These are phyloP conservation scores for Drosophila neoperkinsi DNA, from an alignment of 2,888 invertebrate genomes.

Conservation along the genomic window DNA sequence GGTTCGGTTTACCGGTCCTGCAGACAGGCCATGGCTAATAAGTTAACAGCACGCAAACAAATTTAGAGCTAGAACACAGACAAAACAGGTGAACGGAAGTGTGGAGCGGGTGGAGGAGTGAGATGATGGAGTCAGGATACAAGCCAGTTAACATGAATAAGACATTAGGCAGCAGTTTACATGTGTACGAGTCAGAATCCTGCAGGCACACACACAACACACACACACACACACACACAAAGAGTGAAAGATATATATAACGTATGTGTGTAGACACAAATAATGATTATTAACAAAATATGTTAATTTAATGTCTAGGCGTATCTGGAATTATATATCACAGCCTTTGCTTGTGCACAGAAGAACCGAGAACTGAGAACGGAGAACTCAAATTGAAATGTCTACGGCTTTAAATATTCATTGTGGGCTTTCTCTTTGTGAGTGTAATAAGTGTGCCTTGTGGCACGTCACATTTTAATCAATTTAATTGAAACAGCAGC, in stretches of 20 bases:
- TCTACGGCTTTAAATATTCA: slow-evolving; percentile 67
- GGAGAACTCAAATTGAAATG: slow-evolving; percentile 64
- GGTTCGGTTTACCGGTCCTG: slow-evolving; percentile 36
- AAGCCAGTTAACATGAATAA: slow-evolving; percentile 75
- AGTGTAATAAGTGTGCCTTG: slow-evolving; percentile 6
- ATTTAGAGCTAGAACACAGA: slow-evolving; percentile 38
- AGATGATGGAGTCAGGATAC: slow-evolving; percentile 20
- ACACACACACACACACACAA: slow-evolving; percentile 21
- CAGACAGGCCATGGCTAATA: slow-evolving; percentile 50
- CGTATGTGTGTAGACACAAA: slow-evolving; percentile 43
- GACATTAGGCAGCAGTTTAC: slow-evolving; percentile 74
- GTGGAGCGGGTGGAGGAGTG: too few species aligned
- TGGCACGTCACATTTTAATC: slow-evolving; percentile 46
- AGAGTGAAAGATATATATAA: slow-evolving; percentile 6
- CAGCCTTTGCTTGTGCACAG: background rate
- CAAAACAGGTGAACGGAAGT: background rate
- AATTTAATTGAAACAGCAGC: slow-evolving; percentile 70
- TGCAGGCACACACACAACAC: slow-evolving; percentile 28
- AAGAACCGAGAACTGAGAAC: background rate
- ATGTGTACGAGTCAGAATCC: slow-evolving; percentile 58
- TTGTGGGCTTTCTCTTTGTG: slow-evolving; percentile 41
- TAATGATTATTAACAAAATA: slow-evolving; percentile 78
- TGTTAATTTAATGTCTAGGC: slow-evolving; percentile 79
- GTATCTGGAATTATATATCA: slow-evolving; percentile 42
- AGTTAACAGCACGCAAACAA: slow-evolving; percentile 73